Evolutionary conservation across 2,888 invertebrate genomes (phyloP), one percentile per base, ranked within the genome.

Genomic region (Anoplius nigerrimus): DNA sequence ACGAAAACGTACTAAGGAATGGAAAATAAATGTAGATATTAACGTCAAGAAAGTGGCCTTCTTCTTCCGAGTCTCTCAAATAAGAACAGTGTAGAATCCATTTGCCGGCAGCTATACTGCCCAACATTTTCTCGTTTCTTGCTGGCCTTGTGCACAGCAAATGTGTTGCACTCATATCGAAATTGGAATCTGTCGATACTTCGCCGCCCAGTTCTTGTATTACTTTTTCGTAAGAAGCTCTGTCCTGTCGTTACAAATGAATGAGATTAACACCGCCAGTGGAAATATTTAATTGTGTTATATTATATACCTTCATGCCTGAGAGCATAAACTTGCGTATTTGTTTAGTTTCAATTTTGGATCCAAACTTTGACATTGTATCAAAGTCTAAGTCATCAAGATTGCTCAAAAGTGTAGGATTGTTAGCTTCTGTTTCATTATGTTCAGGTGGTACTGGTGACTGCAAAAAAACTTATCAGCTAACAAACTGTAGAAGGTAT

Each of bases 1-100:
- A 34, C n/a, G 0, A 42, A 56, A 8, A 11, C n/a, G n/a, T 18
- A 8, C 42, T 13, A 42, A 13, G 15, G 8, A 51, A 13, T 51
- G 8, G n/a, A 15, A 42, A 24, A 5, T 51, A 42, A 8, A 6
- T 15, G 5, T 13, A 2, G 20, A 24, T 60, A 86, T 90, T 88
- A 79, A 95, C 95, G 81, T 92, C 88, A 2, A 95, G 85, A 83
- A 96, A 95, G 66, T 83, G 82, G 0, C 92, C 92, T 0, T 89
- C 90, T 24, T 91, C 90, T 11, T 92, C 88, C 63, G 94, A 95
- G 54, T 93, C 91, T 4, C 92, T 91, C 0, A 97, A 89, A 82
- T 96, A 98, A 0, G 93, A 92, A 0, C 93, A 91, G 80, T 95
- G 95, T n/a, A 98, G 89, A 13, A 98, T 92, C 97, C 97, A 98